A percentile compares a stretch with the other conserved stretches of the same genome.
Conservation (phyloP, 30 jellyfish, hydroid and myxozoan species). For the Turritopsis dohrnii region DNA sequence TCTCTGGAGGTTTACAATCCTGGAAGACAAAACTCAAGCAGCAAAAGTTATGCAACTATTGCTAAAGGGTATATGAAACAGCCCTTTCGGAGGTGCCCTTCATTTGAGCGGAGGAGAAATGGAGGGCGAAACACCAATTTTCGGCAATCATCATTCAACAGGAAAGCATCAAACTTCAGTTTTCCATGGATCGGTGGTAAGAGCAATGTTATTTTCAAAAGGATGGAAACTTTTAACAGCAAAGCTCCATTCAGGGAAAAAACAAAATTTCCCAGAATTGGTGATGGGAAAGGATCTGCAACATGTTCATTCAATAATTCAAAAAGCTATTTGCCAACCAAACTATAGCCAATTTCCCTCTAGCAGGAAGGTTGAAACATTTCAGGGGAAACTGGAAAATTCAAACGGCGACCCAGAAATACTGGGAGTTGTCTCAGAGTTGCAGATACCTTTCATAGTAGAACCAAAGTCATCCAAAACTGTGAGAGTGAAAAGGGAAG, state of each 20-base stretch:
- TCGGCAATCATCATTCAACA: too few relatives aligned
- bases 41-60: not conserved
- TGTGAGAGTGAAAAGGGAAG: not conserved
- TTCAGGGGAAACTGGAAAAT: not conserved
- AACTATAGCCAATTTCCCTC: not conserved
- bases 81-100: not conserved
- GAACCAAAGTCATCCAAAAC: not conserved
- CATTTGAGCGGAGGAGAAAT: not conserved
- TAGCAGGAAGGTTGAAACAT: not conserved
- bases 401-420: not conserved
- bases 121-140: not conserved
- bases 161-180: too few relatives aligned
- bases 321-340: not conserved
- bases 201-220: not conserved
- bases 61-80: not conserved
- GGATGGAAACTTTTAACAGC: not conserved
- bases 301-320: not conserved
- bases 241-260: not conserved
- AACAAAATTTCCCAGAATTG: not conserved
- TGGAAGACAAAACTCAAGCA: not conserved
- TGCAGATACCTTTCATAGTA: slow-evolving; percentile 12
- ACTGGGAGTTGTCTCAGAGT: not conserved
- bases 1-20: not conserved
- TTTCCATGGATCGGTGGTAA: too few relatives aligned
- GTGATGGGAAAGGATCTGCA: not conserved